These are phyloP conservation scores for Hoplostethus mediterraneus DNA, from an alignment of 2,797 vertebrate species.

Conservation along the genomic window DNA sequence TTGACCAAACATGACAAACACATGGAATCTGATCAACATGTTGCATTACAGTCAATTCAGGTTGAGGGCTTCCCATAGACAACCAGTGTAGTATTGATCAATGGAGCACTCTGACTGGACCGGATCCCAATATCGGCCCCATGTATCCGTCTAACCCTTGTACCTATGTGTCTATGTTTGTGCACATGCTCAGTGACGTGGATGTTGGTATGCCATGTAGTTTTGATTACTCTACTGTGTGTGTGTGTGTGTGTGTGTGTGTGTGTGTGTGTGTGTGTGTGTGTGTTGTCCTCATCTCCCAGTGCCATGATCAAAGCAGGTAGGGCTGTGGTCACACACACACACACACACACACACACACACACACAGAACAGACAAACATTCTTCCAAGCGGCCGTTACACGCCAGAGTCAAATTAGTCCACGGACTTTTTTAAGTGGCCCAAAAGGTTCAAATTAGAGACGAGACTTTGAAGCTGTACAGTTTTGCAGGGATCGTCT, in stretches of 20 bases:
- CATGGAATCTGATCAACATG: too few relatives aligned
- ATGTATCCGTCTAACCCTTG: constrained; percentile 19
- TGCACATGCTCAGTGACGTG: constrained; percentile 14
- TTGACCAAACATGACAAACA: too few relatives aligned
- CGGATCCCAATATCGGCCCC: constrained; percentile 1
- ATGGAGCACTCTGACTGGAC: neutral
- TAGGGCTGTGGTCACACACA: constrained; percentile 66
- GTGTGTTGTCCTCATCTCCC: constrained; percentile 68
- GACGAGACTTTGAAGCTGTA: constrained; percentile 82
- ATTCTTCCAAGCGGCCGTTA: constrained; percentile 75
- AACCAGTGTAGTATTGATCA: too few relatives aligned
- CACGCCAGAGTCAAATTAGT: constrained; percentile 85
- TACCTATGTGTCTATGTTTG: neutral
- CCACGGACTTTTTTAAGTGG: constrained; percentile 82
- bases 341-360: constrained; percentile 20
- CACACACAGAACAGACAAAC: constrained; percentile 68
- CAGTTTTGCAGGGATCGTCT: constrained; percentile 77
- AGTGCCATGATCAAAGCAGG: constrained; percentile 80
- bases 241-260: constrained; percentile 15
- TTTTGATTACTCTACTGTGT: constrained; percentile 60
- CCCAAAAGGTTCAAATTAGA: constrained; percentile 85
- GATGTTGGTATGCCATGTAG: constrained; percentile 47
- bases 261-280: constrained; percentile 14
- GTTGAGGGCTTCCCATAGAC: too few relatives aligned
- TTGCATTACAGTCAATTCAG: too few relatives aligned